These are phyloP conservation scores for Anas acuta DNA, from an alignment of 2,797 vertebrate genomes.

Conservation along the genomic window DNA sequence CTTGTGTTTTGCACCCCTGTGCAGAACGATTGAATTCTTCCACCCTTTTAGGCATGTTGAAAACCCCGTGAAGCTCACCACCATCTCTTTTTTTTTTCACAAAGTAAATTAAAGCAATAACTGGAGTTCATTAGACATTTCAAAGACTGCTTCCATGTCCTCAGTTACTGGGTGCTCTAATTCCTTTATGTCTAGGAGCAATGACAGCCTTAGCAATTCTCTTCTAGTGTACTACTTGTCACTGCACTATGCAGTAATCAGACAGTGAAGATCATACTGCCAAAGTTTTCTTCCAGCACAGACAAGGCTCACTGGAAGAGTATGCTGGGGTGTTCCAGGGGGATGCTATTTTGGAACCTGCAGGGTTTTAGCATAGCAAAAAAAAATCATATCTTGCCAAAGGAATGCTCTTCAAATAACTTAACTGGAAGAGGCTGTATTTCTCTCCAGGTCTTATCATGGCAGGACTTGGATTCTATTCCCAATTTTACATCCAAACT, in stretches of 20 bases:
- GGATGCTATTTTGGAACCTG: constrained; percentile 13
- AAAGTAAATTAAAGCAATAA: background rate
- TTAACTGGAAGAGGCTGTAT: background rate
- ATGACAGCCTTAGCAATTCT: background rate
- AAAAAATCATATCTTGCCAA: background rate
- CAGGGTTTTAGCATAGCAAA: constrained; percentile 24
- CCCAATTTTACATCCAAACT: background rate
- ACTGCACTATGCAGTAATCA: background rate
- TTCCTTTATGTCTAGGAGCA: background rate
- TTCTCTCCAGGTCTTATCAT: constrained; percentile 5
- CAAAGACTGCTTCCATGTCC: background rate
- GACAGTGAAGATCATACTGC: background rate
- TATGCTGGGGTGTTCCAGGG: background rate
- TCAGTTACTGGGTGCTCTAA: background rate
- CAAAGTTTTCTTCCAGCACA: background rate
- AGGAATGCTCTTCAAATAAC: constrained; percentile 32
- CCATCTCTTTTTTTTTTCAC: background rate
- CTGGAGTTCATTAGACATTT: background rate
- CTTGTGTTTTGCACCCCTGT: background rate
- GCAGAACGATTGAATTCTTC: background rate
- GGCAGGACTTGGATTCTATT: background rate
- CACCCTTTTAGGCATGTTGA: background rate
- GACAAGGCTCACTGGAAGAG: background rate
- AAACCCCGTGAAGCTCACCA: background rate
- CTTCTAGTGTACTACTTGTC: background rate